Evolutionary conservation across 2,888 invertebrate species (phyloP).

Genomic region (Choreutis nemorana): DNA sequence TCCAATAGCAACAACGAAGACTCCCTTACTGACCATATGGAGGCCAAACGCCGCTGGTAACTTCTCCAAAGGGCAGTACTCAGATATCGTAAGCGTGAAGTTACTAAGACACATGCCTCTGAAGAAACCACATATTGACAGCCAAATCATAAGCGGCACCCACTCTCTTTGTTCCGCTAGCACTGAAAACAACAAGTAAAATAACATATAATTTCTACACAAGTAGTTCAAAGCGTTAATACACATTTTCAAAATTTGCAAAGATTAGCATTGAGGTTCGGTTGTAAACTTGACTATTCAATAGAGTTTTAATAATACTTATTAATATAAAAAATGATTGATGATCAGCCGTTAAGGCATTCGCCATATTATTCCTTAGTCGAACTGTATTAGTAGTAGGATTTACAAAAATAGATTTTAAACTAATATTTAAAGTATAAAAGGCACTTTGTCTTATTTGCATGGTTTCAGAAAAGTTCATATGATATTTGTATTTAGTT

Average conservation of each 20-base stretch:
- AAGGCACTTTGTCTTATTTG: too few species aligned
- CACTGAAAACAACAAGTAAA: constrained; percentile 53
- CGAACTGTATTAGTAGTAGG: too few species aligned
- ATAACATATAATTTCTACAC: background rate
- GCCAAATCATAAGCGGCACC: constrained; percentile 72
- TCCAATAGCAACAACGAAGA: constrained; percentile 74
- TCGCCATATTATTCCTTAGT: too few species aligned
- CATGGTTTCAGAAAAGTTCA: too few species aligned
- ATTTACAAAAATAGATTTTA: too few species aligned
- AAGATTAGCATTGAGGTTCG: too few species aligned
- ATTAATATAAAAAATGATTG: background rate
- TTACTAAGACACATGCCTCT: constrained; percentile 81
- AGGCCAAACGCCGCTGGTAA: constrained; percentile 80
- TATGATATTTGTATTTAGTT: too few species aligned
- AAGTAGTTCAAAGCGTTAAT: too few species aligned
- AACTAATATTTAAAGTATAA: too few species aligned
- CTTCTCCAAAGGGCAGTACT: constrained; percentile 76
- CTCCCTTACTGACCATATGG: constrained; percentile 79
- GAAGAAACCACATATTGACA: constrained; percentile 80
- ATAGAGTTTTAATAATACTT: background rate
- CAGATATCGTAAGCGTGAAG: constrained; percentile 80
- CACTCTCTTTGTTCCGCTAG: constrained; percentile 78
- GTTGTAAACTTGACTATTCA: too few species aligned
- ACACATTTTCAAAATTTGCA: too few species aligned
- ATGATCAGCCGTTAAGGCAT: too few species aligned